These are phyloP conservation scores for Rhogogaster chlorosoma DNA, from an alignment of 2,888 invertebrate species.

Conservation along the genomic window DNA sequence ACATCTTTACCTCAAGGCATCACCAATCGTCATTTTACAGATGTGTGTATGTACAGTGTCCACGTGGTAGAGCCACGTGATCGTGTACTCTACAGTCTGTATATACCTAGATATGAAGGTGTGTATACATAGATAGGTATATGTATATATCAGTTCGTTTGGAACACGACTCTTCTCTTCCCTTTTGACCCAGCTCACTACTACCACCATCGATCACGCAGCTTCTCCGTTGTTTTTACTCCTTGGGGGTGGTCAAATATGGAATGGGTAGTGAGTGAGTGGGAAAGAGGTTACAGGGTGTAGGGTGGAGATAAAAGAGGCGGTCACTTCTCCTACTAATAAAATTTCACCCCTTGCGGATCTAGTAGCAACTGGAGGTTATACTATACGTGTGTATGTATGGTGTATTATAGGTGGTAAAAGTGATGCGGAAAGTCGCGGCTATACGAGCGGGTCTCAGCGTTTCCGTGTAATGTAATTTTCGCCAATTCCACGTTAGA, in stretches of 20 bases:
- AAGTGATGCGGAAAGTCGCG: constrained; percentile 9
- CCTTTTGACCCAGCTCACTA: constrained; percentile 42
- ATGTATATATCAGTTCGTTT: not conserved
- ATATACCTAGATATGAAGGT: too few species aligned
- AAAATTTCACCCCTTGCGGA: constrained; percentile 28
- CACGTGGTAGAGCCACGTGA: not conserved
- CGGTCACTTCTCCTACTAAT: constrained; percentile 37
- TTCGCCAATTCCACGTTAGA: constrained; percentile 24
- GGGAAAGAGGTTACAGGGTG: not conserved
- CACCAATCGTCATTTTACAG: constrained; percentile 14
- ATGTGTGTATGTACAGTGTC: not conserved
- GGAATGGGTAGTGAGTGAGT: not conserved
- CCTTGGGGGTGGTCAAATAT: constrained; percentile 11
- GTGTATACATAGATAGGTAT: too few species aligned
- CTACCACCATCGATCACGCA: constrained; percentile 47
- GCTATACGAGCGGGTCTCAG: not conserved
- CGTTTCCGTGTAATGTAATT: constrained; percentile 25
- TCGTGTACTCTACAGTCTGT: not conserved
- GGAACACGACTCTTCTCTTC: constrained; percentile 33
- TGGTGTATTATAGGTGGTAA: not conserved
- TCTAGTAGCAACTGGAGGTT: not conserved
- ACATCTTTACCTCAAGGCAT: not conserved
- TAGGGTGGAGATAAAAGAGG: constrained; percentile 22
- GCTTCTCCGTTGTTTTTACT: constrained; percentile 46
- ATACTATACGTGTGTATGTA: not conserved